Conservation (phyloP, 2,888 invertebrate species). For the Salpingus planirostris region DNA sequence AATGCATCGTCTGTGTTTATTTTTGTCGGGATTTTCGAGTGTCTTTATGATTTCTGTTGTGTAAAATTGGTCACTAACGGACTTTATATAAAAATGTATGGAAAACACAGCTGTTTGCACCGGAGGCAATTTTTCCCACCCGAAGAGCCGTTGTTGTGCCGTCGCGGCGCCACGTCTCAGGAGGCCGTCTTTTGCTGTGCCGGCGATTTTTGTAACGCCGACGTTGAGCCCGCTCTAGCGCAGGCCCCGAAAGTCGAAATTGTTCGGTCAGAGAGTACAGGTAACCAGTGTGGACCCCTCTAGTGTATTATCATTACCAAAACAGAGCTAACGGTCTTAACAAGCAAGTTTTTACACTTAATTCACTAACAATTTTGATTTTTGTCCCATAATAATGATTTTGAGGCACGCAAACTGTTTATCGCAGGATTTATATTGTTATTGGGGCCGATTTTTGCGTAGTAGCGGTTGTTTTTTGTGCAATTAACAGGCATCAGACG, state of each 20-base stretch:
- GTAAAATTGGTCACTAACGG: too few relatives aligned
- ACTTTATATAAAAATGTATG: too few relatives aligned
- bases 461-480: too few relatives aligned
- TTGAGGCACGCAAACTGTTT: too few relatives aligned
- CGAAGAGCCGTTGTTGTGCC: slow-evolving; percentile 48
- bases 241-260: slow-evolving; percentile 11
- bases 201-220: slow-evolving; percentile 51
- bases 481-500: too few relatives aligned
- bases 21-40: too few relatives aligned
- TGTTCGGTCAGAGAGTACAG: slow-evolving; percentile 19
- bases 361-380: slow-evolving; percentile 13
- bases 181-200: slow-evolving; percentile 44
- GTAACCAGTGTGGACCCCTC: slow-evolving; percentile 25
- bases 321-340: slow-evolving; percentile 13
- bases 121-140: slow-evolving; percentile 48
- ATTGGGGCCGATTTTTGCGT: too few relatives aligned
- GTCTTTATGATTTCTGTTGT: too few relatives aligned
- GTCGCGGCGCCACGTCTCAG: slow-evolving; percentile 33
- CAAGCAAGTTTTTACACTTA: slow-evolving; percentile 14
- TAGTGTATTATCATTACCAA: slow-evolving; percentile 1
- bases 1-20: too few relatives aligned
- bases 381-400: too few relatives aligned
- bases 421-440: too few relatives aligned
- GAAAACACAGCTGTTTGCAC: slow-evolving; percentile 33
- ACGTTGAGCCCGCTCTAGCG: slow-evolving; percentile 13